phyloP scores from a whole-genome alignment of 2,797 vertebrate genomes.

The Poeciliopsis presidionis region DNA sequence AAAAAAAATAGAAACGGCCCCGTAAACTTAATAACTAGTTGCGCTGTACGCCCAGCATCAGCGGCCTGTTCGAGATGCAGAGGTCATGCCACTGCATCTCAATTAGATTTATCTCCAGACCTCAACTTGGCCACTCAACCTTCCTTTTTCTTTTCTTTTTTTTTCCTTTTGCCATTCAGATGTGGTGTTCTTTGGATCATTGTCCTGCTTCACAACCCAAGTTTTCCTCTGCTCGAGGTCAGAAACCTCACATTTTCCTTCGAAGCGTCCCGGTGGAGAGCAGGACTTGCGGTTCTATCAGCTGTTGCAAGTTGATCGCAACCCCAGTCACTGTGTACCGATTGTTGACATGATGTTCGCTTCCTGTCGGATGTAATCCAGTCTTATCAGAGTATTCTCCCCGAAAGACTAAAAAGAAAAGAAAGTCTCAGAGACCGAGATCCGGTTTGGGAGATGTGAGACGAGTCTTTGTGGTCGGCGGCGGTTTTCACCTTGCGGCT shows the following conservation, averaged over 20 bases:
- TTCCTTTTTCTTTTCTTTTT: not conserved
- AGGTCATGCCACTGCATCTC: not conserved
- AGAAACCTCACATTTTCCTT: not conserved
- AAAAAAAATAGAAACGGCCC: not conserved
- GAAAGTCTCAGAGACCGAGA: not conserved
- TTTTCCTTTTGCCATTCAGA: not conserved
- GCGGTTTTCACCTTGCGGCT: not conserved
- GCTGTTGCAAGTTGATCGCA: not conserved
- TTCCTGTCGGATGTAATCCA: not conserved
- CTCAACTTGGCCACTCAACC: not conserved
- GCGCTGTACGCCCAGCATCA: not conserved
- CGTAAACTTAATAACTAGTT: not conserved
- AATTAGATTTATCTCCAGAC: not conserved
- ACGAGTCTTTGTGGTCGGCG: not conserved
- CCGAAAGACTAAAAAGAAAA: too few relatives aligned
- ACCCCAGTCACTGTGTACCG: not conserved
- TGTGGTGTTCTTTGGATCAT: not conserved
- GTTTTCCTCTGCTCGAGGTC: not conserved
- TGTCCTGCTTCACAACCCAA: not conserved
- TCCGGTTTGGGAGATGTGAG: not conserved
- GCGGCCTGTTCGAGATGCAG: not conserved
- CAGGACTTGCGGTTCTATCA: not conserved
- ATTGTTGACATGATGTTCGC: not conserved
- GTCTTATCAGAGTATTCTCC: not conserved
- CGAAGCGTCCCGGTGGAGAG: not conserved